These are phyloP conservation scores for Suillia variegata DNA, from an alignment of 2,888 invertebrate species.

Conservation along the genomic window DNA sequence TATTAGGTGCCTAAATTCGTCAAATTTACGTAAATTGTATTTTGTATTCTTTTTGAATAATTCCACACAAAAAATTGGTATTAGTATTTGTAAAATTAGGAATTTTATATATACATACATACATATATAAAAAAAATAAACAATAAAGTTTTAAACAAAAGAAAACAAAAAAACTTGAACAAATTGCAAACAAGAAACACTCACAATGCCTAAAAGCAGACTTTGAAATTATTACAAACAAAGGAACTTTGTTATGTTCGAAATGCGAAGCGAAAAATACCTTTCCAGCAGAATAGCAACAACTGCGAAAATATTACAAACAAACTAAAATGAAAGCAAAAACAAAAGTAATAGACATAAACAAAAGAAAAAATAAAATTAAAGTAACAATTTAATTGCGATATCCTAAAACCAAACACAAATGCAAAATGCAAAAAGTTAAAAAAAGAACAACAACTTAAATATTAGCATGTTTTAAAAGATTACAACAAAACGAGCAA, in stretches of 20 bases:
- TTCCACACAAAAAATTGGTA: conserved; percentile 2
- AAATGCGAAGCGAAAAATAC: too few species aligned
- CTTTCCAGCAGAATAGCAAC: conserved; percentile 9
- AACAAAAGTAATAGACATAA: not conserved
- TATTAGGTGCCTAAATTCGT: conserved; percentile 18
- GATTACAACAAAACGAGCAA: not conserved
- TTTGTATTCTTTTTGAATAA: too few species aligned
- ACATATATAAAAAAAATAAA: conserved; percentile 1
- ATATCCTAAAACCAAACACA: too few species aligned
- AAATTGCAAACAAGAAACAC: conserved; percentile 10
- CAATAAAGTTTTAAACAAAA: not conserved
- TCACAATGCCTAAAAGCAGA: conserved; percentile 26
- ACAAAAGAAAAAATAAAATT: not conserved
- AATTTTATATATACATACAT: not conserved
- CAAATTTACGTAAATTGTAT: too few species aligned
- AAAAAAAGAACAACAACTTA: not conserved
- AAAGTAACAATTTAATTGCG: not conserved
- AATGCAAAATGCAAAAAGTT: not conserved
- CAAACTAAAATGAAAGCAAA: conserved; percentile 7
- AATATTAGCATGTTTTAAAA: not conserved
- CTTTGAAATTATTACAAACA: too few species aligned
- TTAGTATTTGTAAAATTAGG: not conserved
- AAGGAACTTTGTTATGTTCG: too few species aligned
- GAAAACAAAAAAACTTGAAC: not conserved
- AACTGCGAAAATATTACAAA: conserved; percentile 27